These are phyloP conservation scores for Myotis lucifugus DNA, from an alignment of 2,113 vertebrate species.

Conservation along the genomic window DNA sequence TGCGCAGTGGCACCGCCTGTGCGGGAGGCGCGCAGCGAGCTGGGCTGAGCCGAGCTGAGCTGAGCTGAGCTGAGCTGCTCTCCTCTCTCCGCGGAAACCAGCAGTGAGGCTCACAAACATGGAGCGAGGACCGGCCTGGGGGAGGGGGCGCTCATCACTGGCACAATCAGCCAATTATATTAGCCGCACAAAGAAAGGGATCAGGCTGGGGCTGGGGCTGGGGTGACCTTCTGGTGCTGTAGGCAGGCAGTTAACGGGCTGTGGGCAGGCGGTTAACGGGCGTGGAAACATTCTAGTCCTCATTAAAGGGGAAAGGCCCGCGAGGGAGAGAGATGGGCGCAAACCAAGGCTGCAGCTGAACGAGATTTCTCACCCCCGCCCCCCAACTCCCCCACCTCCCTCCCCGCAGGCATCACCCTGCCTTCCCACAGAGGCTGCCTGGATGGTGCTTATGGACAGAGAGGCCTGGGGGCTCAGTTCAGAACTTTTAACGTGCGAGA, in stretches of 20 bases:
- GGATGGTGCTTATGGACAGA: neutral
- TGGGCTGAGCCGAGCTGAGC: neutral
- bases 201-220: constrained; percentile 78
- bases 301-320: constrained; percentile 73
- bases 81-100: constrained; percentile 83
- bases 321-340: constrained; percentile 32
- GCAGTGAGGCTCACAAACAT: constrained; percentile 69
- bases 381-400: too few species aligned
- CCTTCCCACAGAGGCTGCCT: neutral
- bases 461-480: neutral
- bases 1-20: constrained; percentile 82
- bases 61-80: constrained; percentile 63
- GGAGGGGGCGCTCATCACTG: constrained; percentile 81
- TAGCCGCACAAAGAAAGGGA: constrained; percentile 80
- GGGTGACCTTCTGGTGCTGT: constrained; percentile 85
- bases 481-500: constrained; percentile 44
- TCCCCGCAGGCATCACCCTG: too few species aligned
- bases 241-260: constrained; percentile 82
- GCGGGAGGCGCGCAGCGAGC: constrained; percentile 82
- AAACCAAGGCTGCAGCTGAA: constrained; percentile 49
- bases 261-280: constrained; percentile 81
- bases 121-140: constrained; percentile 77
- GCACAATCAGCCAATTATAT: constrained; percentile 87
- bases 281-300: constrained; percentile 83
- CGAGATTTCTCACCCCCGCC: too few species aligned